Evolutionary conservation across 2,113 vertebrate genomes (phyloP), one percentile per base, ranked within the genome.

Genomic region (Vulpes lagopus): DNA sequence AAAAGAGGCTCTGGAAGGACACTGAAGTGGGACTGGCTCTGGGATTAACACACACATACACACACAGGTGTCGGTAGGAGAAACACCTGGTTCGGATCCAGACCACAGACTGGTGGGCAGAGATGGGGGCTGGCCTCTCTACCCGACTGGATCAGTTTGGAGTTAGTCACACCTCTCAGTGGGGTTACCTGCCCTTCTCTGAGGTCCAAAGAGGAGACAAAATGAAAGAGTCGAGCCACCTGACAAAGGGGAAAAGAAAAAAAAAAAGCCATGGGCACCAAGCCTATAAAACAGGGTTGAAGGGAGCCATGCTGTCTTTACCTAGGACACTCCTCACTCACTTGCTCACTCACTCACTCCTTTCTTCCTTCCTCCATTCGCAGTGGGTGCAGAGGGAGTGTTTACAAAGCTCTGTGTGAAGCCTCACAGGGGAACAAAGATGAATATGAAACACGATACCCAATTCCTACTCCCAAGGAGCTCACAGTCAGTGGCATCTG

Each of bases 181-280:
- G 14, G 98, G 97, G 98, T 99, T 99, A 99, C 99, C 99, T 99
- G 98, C 98, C 98, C 98, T 97, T 99, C 98, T 98, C 98, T 98
- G 98, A 98, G 97, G 96, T 99, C 99, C 99, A 97, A 98, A 98
- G 98, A 98, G 96, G 97, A 98, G 98, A 98, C 97, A 98, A 99
- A 98, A 97, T 98, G 98, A 98, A 99, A 98, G 88, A 99, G 97
- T 96, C 98, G 98, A 98, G 98, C 98, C 94, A 99, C 99, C 99
- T 99, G 98, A 98, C 98, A 98, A 98, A 95, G 78, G 97, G 98
- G 98, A 98, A 98, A 98, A 96, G 96, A 98, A 43, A 96, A 92
- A 95, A 93, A 94, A 92, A 95, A 93, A 94, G 95, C 96, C 95
- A 98, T 98, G 98, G 98, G 98, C 98, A 97, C 96, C 87, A 88